Evolutionary conservation across 2,113 vertebrate species (phyloP), one percentile per base, ranked within the genome.

Genomic region (Meriones unguiculatus): DNA sequence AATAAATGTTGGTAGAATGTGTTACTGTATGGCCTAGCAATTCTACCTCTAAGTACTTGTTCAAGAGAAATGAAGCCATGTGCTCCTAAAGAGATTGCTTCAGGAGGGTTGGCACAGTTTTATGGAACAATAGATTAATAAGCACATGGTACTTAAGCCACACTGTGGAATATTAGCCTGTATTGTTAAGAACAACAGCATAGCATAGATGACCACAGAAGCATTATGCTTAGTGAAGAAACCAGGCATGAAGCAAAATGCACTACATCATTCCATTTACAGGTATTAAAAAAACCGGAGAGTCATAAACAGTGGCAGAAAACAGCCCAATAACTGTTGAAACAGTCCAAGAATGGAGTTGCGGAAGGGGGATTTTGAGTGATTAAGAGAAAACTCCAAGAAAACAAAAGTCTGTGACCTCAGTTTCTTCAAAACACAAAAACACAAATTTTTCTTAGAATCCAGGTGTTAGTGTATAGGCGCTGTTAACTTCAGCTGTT

Each of bases 221-320:
- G 20, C n/a, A 91, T 59, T 70, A 67, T n/a, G 7, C 35, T 75
- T 64, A 78, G n/a, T 59, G 30, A 97, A 87, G 76, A 13, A 95
- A 89, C 2, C 41, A 75, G 30, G 13, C 3, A 67, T 12, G 52
- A 73, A 86, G 38, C 12, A 54, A 5, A 82, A 65, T 28, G 15
- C 46, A 70, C 22, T 25, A 14, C 57, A 25, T 17, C 22, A n/a
- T 87, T 77, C 30, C 25, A 41, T 62, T 78, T 82, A 75, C 75
- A 32, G 41, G 4, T 65, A 72, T 59, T 75, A 38, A 0, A 87
- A 22, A 72, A 87, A 52, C 6, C 67, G 22, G 35, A 22, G 70
- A 87, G 52, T 17, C 57, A 84, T 69, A 32, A 28, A 52, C 25
- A 81, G 59, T 62, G 32, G 20, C 22, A 77, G 35, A 87, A 90